A percentile compares a stretch with the other conserved stretches of the same genome.
Conservation (phyloP, 2,888 invertebrate genomes). For the Lochmaea capreae region DNA sequence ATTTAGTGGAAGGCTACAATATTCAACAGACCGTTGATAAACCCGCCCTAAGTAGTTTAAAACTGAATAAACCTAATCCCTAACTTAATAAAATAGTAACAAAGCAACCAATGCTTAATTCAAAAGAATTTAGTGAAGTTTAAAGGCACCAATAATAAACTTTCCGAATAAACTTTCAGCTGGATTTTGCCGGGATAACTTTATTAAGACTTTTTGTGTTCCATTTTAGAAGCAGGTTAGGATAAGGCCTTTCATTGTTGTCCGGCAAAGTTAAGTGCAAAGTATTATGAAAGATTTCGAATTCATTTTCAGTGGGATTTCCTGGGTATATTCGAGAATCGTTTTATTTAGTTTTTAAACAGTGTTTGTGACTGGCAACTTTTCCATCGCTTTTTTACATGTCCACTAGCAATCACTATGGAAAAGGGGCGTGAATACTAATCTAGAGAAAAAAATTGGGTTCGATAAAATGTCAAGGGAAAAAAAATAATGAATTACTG, state of each 20-base stretch:
- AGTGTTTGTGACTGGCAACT: background rate
- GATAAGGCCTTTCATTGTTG: conserved; percentile 33
- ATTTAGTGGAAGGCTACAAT: too few relatives aligned
- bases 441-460: too few relatives aligned
- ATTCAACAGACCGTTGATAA: too few relatives aligned
- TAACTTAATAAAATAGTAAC: background rate
- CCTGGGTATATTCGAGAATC: background rate
- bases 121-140: conserved; percentile 17
- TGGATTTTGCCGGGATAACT: conserved; percentile 22
- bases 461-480: too few relatives aligned
- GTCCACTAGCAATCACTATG: too few relatives aligned
- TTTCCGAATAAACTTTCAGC: conserved; percentile 22
- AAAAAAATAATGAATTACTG: too few relatives aligned
- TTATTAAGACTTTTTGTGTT: conserved; percentile 33
- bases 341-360: background rate
- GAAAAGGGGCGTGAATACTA: too few relatives aligned
- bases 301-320: conserved; percentile 22
- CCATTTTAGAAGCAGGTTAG: conserved; percentile 26
- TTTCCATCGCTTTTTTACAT: too few relatives aligned
- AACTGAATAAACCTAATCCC: background rate
- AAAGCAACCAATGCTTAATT: background rate
- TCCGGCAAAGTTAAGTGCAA: conserved; percentile 33
- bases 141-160: conserved; percentile 26
- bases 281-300: conserved; percentile 33
- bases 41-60: too few relatives aligned